These are phyloP conservation scores for Bufotes viridis DNA, from an alignment of 2,797 vertebrate genomes.

Conservation along the genomic window DNA sequence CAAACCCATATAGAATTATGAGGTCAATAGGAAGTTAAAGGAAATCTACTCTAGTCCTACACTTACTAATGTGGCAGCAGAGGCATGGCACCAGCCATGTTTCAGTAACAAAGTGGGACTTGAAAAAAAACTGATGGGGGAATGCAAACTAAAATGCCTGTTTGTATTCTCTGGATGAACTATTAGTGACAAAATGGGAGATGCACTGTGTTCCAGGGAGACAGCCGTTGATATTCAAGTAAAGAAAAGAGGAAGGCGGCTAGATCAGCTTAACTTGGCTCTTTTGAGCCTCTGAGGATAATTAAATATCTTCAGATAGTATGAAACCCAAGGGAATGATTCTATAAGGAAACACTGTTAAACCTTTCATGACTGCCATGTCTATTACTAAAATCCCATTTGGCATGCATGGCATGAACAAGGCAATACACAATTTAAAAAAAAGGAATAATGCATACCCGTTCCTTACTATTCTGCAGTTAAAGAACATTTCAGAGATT, in stretches of 20 bases:
- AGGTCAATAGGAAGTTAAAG: slow-evolving; percentile 78
- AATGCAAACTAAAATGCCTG: slow-evolving; percentile 71
- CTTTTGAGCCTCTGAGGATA: slow-evolving; percentile 33
- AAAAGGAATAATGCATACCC: background rate
- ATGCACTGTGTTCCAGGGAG: slow-evolving; percentile 33
- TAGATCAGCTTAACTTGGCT: slow-evolving; percentile 46
- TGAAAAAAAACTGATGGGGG: slow-evolving; percentile 70
- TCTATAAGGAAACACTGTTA: slow-evolving; percentile 29
- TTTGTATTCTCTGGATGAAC: slow-evolving; percentile 68
- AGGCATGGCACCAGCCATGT: slow-evolving; percentile 85
- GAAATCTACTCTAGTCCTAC: slow-evolving; percentile 72
- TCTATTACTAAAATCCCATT: slow-evolving; percentile 7
- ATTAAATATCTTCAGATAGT: slow-evolving; percentile 56
- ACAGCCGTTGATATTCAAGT: slow-evolving; percentile 11
- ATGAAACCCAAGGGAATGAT: slow-evolving; percentile 48
- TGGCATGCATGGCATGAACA: slow-evolving; percentile 13
- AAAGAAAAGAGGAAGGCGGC: slow-evolving; percentile 21
- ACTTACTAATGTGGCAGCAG: slow-evolving; percentile 67
- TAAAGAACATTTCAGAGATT: slow-evolving; percentile 66
- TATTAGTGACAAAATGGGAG: slow-evolving; percentile 50
- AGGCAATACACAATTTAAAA: background rate
- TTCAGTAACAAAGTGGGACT: slow-evolving; percentile 76
- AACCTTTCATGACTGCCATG: slow-evolving; percentile 29
- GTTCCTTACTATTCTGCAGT: slow-evolving; percentile 14
- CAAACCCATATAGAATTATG: background rate